Percentiles rank a stretch among this genome's conserved stretches.
These are phyloP conservation scores for Euproctis similis DNA, from an alignment of 2,888 invertebrate genomes.

Conservation along the genomic window DNA sequence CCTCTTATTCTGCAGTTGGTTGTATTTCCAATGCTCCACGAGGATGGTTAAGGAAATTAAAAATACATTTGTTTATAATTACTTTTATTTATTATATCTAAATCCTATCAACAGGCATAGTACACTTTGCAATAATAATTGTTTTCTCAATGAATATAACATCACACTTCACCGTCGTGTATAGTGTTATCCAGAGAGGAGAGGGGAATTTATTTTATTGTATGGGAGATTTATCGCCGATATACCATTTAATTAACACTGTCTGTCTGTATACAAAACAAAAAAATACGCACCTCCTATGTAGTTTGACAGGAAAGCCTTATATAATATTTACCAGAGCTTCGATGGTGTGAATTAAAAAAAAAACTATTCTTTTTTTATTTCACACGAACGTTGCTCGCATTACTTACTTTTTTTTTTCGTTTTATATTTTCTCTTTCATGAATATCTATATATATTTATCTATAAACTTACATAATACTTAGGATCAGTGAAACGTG, in stretches of 20 bases:
- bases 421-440: constrained; percentile 42
- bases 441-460: constrained; percentile 54
- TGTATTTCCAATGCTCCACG: too few species aligned
- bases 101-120: constrained; percentile 70
- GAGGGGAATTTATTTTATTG: too few species aligned
- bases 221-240: too few species aligned
- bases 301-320: constrained; percentile 62
- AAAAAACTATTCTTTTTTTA: constrained; percentile 22
- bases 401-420: constrained; percentile 39
- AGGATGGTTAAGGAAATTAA: constrained; percentile 20
- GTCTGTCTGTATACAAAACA: constrained; percentile 40
- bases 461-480: constrained; percentile 72
- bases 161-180: constrained; percentile 32
- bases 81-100: constrained; percentile 74
- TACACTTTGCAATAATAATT: constrained; percentile 70
- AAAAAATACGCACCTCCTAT: constrained; percentile 41
- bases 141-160: too few species aligned
- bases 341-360: constrained; percentile 53
- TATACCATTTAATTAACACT: too few species aligned
- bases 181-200: constrained; percentile 22
- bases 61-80: constrained; percentile 50
- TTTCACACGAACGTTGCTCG: constrained; percentile 62
- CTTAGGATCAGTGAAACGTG: constrained; percentile 70
- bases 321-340: constrained; percentile 47
- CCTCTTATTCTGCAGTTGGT: too few species aligned